Evolutionary conservation across 2,888 invertebrate genomes (phyloP), one percentile per base, ranked within the genome.

Genomic region (Erebia palarica): DNA sequence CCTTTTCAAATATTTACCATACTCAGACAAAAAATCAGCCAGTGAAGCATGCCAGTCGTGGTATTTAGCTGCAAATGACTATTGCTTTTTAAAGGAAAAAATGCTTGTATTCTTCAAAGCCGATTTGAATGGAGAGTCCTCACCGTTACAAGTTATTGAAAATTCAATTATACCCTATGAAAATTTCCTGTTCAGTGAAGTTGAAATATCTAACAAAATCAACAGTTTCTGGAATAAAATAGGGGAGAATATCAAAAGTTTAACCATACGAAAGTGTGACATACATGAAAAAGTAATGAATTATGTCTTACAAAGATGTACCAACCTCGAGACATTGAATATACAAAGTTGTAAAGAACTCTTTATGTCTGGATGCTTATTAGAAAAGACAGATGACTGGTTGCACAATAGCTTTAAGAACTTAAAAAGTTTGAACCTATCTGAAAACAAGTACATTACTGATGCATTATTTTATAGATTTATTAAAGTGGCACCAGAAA

Each of bases 381-480:
- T 96, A 57, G 95, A 95, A 78, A 89, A 94, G 65, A 88, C 93
- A 13, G 95, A 96, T 76, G 90, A 94, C 1, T 86, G 94, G 55
- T 80, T 89, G 63, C 83, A 89, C 14, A 82, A 89, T 51, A 91
- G 88, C 65, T 88, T 95, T 21, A 87, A 91, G 71, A 93, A 94
- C 74, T 86, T 96, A 13, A 94, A 90, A 73, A 89, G 90, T 68
- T 86, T 97, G 36, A 95, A 95, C 70, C 84, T 97, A 70, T 94
- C 94, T 21, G 94, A 94, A 55, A 96, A 96, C 81, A 94, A 96
- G 75, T 96, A 96, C 83, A 88, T 97, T 53, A 96, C 96, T 2
- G 97, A 97, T 92, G 95, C 95, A n/a, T 91, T 96, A 13, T 94
- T 97, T 67, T 94, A 95, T 78, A 94, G 96, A 78, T 93, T 97